Conservation (phyloP, 2,797 vertebrate genomes). For the Zalophus californianus region DNA sequence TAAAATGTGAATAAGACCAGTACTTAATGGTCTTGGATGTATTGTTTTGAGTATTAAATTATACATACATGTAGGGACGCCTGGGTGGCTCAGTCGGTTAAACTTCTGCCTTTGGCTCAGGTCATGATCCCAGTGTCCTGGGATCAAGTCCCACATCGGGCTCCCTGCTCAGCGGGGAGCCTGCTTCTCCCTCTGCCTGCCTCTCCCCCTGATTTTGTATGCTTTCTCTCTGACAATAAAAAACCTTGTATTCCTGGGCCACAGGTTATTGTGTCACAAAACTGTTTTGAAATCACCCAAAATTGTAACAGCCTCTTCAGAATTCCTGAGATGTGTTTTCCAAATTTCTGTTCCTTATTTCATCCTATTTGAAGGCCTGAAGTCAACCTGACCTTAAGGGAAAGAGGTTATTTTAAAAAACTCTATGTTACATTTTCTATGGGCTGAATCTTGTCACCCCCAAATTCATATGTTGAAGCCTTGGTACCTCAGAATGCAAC, state of each 20-base stretch:
- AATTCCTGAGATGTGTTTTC: not conserved
- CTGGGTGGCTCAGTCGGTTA: no score
- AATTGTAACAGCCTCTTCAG: not conserved
- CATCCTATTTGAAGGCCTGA: not conserved
- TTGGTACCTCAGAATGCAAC: not conserved
- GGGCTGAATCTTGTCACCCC: not conserved
- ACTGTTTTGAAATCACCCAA: not conserved
- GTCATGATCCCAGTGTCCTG: no score
- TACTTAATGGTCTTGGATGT: not conserved
- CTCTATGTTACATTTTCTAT: not conserved
- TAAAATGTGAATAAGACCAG: not conserved
- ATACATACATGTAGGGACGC: not conserved
- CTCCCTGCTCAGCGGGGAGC: no score
- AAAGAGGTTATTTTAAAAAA: constrained; percentile 25
- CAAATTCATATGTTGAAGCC: not conserved
- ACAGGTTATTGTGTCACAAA: not conserved
- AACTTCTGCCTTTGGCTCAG: no score
- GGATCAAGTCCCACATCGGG: no score
- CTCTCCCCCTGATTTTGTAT: no score
- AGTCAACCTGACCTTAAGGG: not conserved
- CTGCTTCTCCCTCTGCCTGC: no score
- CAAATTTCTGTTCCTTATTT: not conserved
- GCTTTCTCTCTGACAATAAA: no score
- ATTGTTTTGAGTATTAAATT: not conserved
- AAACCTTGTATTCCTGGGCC: not conserved